Base-by-base conservation (phyloP, 2,797 vertebrate genomes). In the Intellagama lesueurii region DNA sequence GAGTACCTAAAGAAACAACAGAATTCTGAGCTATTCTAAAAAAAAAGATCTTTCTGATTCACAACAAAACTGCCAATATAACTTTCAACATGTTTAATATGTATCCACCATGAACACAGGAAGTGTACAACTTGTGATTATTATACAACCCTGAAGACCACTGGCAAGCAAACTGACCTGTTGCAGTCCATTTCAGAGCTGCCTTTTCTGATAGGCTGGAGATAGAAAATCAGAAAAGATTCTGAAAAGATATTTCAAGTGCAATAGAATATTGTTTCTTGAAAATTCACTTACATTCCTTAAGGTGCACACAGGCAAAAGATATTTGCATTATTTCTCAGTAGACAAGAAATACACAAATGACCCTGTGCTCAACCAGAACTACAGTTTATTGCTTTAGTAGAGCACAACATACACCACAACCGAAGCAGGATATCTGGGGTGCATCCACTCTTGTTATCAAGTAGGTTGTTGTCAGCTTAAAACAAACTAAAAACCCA, bases 401-500 rank as follows among this genome's bases (percentile, higher is more conserved):
- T n/a, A 75, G 77, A 35, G 1, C 76, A 85, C 0, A 0, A 0
- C 1, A 2, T 7, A 1, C 0, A 0, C 83, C 90, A 94, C 0
- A 0, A 75, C 68, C 52, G 84, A 92, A 24, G n/a, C 91, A 56
- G 44, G 44, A 89, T 7, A 66, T 85, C 70, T 7, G 7, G 86
- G 52, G 64, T 24, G 32, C 30, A 76, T 5, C 47, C 9, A 0
- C 0, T 72, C 0, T 3, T 8, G 5, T 78, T 40, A 81, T 19
- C 40, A 84, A 1, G 19, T 77, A 8, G 81, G 89, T 47, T 16
- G 7, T 40, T 35, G 44, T 28, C 16, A 16, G 60, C 83, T 44
- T 0, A 40, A 87, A 28, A 81, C 4, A 69, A 60, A 17, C 35
- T 66, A 76, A 0, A 1, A 44, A 89, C 92, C 26, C 32, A 66